Conservation (phyloP, 2,113 vertebrate genomes). For the Turdus rufiventris region DNA sequence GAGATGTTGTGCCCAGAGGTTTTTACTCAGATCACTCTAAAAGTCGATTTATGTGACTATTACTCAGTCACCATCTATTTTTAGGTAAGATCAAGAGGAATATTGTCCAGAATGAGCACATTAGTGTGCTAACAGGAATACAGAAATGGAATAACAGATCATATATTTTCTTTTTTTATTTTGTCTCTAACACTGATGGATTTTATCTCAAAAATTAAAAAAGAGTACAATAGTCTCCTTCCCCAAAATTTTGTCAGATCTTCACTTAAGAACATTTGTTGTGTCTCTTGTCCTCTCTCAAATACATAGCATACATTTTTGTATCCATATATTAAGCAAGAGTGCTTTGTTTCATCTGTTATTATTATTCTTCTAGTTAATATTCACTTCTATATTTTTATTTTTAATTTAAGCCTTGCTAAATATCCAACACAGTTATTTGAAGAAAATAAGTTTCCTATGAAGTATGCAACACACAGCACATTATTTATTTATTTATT, state of each 20-base stretch:
- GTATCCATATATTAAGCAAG: neutral
- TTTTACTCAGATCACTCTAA: neutral
- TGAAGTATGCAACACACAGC: neutral
- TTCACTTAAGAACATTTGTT: neutral
- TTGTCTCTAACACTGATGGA: neutral
- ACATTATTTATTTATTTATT: neutral
- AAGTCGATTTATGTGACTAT: neutral
- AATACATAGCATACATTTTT: neutral
- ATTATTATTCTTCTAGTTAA: neutral
- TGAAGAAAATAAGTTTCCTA: neutral
- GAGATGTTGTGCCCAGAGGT: accelerated
- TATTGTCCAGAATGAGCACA: neutral
- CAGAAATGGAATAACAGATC: neutral
- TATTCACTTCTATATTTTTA: neutral
- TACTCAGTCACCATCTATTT: neutral
- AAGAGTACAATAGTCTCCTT: neutral
- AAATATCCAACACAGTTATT: neutral
- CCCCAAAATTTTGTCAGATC: neutral
- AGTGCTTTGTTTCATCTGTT: neutral
- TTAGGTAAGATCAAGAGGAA: neutral
- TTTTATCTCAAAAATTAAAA: neutral
- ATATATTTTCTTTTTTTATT: neutral
- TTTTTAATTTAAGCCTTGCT: neutral
- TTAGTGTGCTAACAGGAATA: neutral
- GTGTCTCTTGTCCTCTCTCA: neutral